These are phyloP conservation scores for Zygothrica quintamaculata DNA, from an alignment of 2,888 invertebrate species.

Conservation along the genomic window DNA sequence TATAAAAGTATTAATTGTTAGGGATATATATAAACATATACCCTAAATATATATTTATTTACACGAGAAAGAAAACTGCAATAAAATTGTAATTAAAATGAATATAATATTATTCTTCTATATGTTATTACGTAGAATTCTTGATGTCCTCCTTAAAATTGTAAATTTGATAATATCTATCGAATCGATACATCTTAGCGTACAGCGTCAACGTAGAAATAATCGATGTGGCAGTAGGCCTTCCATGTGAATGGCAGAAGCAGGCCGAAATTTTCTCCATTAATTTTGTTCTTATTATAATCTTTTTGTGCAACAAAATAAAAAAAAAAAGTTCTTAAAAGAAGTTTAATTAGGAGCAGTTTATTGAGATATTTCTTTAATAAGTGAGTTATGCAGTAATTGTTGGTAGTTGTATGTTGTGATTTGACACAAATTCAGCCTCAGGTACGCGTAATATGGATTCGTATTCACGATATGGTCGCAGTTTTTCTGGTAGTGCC, in stretches of 20 bases:
- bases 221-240: constrained; percentile 33
- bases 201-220: not conserved
- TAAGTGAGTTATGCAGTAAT: constrained; percentile 42
- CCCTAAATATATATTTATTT: too few species aligned
- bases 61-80: too few species aligned
- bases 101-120: too few species aligned
- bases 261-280: constrained; percentile 44
- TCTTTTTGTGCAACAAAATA: constrained; percentile 18
- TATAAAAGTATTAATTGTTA: too few species aligned
- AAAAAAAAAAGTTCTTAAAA: too few species aligned
- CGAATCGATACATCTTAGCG: not conserved
- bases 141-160: not conserved
- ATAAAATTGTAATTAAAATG: too few species aligned
- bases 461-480: constrained; percentile 76
- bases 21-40: too few species aligned
- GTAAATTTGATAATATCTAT: not conserved
- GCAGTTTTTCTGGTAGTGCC: constrained; percentile 54
- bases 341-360: not conserved
- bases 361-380: constrained; percentile 14
- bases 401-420: constrained; percentile 20
- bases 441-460: constrained; percentile 71
- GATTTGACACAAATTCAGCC: constrained; percentile 38
- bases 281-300: constrained; percentile 19
- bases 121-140: too few species aligned
- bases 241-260: constrained; percentile 44